phyloP scores from a whole-genome alignment of 2,888 invertebrate species.

The Latrodectus elegans region DNA sequence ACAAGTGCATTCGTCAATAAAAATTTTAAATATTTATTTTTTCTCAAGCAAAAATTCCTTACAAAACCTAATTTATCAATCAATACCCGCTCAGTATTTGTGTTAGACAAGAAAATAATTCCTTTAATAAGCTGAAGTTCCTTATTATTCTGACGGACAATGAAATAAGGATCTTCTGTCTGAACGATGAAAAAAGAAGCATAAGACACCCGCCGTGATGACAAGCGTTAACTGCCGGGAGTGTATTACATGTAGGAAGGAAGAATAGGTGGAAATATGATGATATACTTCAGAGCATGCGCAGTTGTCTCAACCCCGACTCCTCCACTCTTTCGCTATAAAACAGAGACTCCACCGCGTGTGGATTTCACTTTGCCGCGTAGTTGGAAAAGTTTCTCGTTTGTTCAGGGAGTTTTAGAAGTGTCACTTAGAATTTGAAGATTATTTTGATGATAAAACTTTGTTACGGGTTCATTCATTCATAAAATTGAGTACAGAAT shows the following conservation, averaged over 20 bases:
- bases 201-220: constrained; percentile 28
- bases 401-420: constrained; percentile 24
- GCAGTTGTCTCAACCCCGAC: constrained; percentile 10
- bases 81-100: too few relatives aligned
- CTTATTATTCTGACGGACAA: too few relatives aligned
- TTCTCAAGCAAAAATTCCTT: too few relatives aligned
- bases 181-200: not conserved
- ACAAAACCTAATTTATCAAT: too few relatives aligned
- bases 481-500: not conserved
- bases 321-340: constrained; percentile 43
- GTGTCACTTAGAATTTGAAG: not conserved
- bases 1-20: too few relatives aligned
- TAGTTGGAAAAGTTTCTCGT: not conserved
- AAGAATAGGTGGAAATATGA: not conserved
- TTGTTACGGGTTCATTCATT: not conserved
- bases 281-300: constrained; percentile 44
- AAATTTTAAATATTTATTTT: too few relatives aligned
- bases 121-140: too few relatives aligned
- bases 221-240: constrained; percentile 27
- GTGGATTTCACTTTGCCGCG: constrained; percentile 16
- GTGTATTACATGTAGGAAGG: not conserved
- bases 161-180: too few relatives aligned
- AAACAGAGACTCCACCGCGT: constrained; percentile 19
- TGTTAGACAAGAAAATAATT: too few relatives aligned
- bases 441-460: not conserved